Percentiles rank a stretch among this genome's conserved stretches.
Conservation (phyloP, 2,797 vertebrate genomes). For the Alca torda region DNA sequence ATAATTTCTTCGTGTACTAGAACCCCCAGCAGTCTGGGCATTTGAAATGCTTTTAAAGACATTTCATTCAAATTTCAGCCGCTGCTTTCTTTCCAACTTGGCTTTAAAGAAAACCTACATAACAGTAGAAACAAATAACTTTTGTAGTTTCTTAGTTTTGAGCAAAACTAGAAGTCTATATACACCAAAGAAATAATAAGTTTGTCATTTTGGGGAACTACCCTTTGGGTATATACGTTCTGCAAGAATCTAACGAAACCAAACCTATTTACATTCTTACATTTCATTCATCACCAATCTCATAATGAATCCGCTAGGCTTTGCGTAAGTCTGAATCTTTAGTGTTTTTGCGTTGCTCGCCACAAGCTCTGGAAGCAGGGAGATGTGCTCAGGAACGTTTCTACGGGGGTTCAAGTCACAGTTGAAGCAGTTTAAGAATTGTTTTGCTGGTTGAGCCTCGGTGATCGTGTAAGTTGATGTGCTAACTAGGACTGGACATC, state of each 20-base stretch:
- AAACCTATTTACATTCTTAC: neutral
- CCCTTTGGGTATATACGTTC: neutral
- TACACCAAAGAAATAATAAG: neutral
- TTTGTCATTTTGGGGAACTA: neutral
- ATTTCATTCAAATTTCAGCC: neutral
- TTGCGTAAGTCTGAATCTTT: neutral
- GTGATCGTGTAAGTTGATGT: rapidly evolving
- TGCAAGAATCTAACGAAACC: neutral
- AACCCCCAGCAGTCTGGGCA: neutral
- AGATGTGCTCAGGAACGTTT: neutral
- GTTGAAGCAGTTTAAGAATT: neutral
- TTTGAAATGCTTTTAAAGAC: neutral
- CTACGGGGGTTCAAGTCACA: neutral
- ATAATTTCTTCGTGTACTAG: neutral
- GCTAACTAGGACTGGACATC: neutral
- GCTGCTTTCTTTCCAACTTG: neutral
- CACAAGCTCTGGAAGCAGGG: neutral
- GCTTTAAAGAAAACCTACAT: neutral
- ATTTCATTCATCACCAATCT: neutral
- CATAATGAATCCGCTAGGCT: neutral
- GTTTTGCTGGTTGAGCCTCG: neutral
- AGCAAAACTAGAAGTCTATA: neutral
- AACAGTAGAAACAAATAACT: neutral
- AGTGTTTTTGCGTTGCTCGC: neutral
- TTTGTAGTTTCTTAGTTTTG: neutral